These are phyloP conservation scores for Capitella teleta DNA, from an alignment of 1,140 invertebrate species.

Conservation along the genomic window DNA sequence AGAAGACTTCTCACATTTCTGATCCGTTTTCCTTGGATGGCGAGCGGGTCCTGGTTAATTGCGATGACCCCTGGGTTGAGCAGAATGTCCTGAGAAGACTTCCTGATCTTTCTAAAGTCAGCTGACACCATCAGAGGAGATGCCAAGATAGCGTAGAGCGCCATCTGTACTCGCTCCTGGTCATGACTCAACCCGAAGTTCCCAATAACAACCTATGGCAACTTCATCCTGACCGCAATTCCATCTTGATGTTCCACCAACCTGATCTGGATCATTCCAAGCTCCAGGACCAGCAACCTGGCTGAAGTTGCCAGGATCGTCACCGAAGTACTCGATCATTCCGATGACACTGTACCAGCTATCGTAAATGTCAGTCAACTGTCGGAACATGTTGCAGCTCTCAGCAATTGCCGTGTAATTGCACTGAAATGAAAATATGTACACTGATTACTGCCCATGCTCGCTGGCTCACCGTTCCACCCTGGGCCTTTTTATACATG, in stretches of 20 bases:
- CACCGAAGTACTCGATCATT: slow-evolving; percentile 88
- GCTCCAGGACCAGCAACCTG: slow-evolving; percentile 87
- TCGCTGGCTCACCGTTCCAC: slow-evolving; percentile 22
- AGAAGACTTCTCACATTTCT: slow-evolving; percentile 6
- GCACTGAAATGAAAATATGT: slow-evolving; percentile 51
- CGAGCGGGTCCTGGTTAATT: slow-evolving; percentile 84
- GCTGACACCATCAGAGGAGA: slow-evolving; percentile 43
- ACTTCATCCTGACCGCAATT: background rate
- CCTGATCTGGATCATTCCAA: slow-evolving; percentile 97
- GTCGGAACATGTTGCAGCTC: slow-evolving; percentile 86
- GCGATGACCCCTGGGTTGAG: slow-evolving; percentile 85
- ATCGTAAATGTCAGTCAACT: slow-evolving; percentile 72
- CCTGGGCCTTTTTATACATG: slow-evolving; percentile 79
- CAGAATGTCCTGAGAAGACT: slow-evolving; percentile 81
- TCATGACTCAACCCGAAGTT: slow-evolving; percentile 19
- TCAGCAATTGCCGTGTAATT: slow-evolving; percentile 74
- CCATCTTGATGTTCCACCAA: slow-evolving; percentile 30
- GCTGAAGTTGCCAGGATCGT: slow-evolving; percentile 79
- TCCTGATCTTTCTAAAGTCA: slow-evolving; percentile 66
- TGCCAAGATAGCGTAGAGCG: slow-evolving; percentile 41
- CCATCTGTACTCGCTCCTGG: slow-evolving; percentile 41
- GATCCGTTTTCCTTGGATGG: slow-evolving; percentile 55
- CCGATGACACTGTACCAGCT: slow-evolving; percentile 80
- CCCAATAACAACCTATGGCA: slow-evolving; percentile 11
- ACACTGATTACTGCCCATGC: background rate